Conservation (phyloP, 1,140 invertebrate genomes). For the Ridgeia piscesae region DNA sequence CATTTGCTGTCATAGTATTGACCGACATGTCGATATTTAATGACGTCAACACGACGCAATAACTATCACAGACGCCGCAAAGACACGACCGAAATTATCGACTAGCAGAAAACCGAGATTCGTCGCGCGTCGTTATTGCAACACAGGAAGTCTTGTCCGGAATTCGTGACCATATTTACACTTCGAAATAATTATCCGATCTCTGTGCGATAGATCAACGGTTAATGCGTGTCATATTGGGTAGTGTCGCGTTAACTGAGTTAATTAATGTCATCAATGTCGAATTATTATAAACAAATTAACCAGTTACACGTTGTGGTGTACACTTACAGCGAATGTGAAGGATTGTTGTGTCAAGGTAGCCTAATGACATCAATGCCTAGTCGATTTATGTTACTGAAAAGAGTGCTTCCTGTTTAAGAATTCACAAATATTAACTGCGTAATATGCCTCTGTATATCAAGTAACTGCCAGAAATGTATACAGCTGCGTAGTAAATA, state of each 20-base stretch:
- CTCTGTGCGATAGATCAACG: background rate
- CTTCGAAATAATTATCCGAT: background rate
- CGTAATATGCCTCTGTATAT: too few relatives aligned
- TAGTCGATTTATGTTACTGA: too few relatives aligned
- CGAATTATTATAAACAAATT: background rate
- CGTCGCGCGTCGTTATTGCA: background rate
- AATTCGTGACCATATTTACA: conserved; percentile 1
- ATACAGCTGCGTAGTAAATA: too few relatives aligned
- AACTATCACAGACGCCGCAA: background rate
- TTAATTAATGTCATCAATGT: background rate
- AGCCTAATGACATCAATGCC: too few relatives aligned
- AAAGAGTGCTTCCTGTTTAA: too few relatives aligned
- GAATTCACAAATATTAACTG: too few relatives aligned
- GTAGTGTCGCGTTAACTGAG: background rate
- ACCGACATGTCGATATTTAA: background rate
- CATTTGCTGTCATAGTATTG: background rate
- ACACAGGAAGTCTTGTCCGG: background rate
- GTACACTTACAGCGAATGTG: background rate
- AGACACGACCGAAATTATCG: background rate
- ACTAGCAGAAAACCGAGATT: background rate
- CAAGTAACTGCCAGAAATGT: too few relatives aligned
- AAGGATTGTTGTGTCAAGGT: too few relatives aligned
- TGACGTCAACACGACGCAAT: background rate
- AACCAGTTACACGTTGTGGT: background rate
- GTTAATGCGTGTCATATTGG: background rate